A percentile compares a stretch with the other conserved stretches of the same genome.
Conservation (phyloP, 2,113 vertebrate species). For the Nymphicus hollandicus region DNA sequence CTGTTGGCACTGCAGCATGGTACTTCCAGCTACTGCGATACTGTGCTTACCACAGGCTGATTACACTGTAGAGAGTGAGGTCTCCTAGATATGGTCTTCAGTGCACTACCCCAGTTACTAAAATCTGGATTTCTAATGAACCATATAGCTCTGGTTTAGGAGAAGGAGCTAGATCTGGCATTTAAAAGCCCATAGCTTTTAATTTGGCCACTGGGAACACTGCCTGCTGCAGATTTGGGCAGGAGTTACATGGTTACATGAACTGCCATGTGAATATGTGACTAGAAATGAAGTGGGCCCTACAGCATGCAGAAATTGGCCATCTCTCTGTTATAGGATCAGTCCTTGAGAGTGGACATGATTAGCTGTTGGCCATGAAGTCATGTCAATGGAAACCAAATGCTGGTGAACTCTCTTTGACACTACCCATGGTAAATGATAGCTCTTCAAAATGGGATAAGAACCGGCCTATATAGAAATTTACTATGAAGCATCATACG, state of each 20-base stretch:
- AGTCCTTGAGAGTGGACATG: accelerated
- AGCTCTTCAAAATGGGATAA: neutral
- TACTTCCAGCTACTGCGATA: neutral
- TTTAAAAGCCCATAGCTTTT: neutral
- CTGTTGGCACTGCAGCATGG: neutral
- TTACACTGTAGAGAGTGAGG: neutral
- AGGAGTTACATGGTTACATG: neutral
- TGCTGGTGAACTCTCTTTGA: neutral
- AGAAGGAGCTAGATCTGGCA: neutral
- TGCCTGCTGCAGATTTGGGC: neutral
- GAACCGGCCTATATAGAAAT: neutral
- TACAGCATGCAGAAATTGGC: neutral
- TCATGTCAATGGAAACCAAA: neutral
- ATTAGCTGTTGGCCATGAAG: neutral
- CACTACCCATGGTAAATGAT: neutral
- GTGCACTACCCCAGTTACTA: neutral
- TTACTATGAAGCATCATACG: neutral
- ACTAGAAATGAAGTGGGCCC: neutral
- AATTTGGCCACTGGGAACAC: neutral
- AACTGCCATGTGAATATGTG: neutral
- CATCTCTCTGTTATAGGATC: neutral
- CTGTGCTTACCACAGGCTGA: neutral
- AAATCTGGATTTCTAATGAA: neutral
- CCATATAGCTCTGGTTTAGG: neutral
- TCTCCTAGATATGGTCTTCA: neutral